Base-by-base conservation (phyloP, 2,113 vertebrate species). In the Tetraodon nigroviridis region DNA sequence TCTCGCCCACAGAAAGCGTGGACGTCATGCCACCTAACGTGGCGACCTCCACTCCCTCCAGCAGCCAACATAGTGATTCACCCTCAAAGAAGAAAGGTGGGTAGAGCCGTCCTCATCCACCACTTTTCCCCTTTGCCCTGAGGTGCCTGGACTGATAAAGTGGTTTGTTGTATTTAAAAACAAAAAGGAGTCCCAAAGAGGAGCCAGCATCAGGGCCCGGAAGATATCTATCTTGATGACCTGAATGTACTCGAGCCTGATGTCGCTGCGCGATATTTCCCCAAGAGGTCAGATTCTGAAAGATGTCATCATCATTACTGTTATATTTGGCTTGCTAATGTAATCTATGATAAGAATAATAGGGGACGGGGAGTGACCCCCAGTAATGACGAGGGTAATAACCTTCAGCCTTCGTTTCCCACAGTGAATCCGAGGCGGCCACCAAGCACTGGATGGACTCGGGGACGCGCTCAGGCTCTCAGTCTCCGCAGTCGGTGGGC, bases 171-270 rank as follows among this genome's bases (percentile, higher is more conserved):
- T 64, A 37, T 12, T 11, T 11, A 37, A 37, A 12, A 37, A 69
- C n/a, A 52, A 59, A 14, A 67, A 99, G 96, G 95, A 46, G 90
- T 97, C 51, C 94, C 93, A 51, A 99, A 98, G 73, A 89, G 97
- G 82, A 99, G 95, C 82, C 94, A 98, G 70, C 96, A 98, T 80
- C 96, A 98, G 78, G 97, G 96, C 3, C 96, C 96, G 58, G 95
- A 96, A 16, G 97, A 97, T 75, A 99, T 98, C 86, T 99, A 99
- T 84, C 89, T 99, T 40, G 96, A 99, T 71, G 97, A 98, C 73
- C 79, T 99, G 62, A 96, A 93, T 75, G 94, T 88, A 65, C 90
- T 99, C 67, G 96, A 97, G 80, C 95, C 96, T 65, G 95, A 97
- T 75, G 94, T 98, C 64, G 96, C 94, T 64, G 96, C 96, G 18